Evolutionary conservation across 2,888 invertebrate species (phyloP).

Genomic region (Mycalesis mineus): DNA sequence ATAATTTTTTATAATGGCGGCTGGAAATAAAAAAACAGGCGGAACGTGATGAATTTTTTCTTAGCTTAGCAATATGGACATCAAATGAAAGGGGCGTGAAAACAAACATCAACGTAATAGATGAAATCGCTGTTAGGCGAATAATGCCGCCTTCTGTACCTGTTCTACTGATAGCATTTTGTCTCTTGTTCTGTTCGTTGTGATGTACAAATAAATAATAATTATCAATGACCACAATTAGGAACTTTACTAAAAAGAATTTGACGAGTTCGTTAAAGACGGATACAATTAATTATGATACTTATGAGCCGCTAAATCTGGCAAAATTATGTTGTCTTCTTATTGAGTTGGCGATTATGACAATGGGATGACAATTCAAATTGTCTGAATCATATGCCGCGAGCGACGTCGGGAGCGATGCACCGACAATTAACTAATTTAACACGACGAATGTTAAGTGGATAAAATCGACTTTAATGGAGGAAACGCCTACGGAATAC

Average conservation of each 20-base stretch:
- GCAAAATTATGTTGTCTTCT: not conserved
- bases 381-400: slow-evolving; percentile 33
- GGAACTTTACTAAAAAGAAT: not conserved
- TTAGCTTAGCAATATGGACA: too few species aligned
- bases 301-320: not conserved
- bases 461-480: slow-evolving; percentile 42
- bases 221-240: too few species aligned
- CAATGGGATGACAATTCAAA: slow-evolving; percentile 18
- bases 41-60: too few species aligned
- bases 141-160: too few species aligned
- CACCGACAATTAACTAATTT: slow-evolving; percentile 43
- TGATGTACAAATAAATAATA: too few species aligned
- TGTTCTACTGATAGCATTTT: too few species aligned
- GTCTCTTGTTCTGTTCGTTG: too few species aligned
- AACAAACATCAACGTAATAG: too few species aligned
- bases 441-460: slow-evolving; percentile 41
- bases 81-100: too few species aligned
- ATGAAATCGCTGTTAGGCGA: too few species aligned
- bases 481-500: slow-evolving; percentile 50
- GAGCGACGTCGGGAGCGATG: slow-evolving; percentile 29
- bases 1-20: too few species aligned
- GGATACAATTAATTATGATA: not conserved
- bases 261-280: not conserved
- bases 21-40: too few species aligned
- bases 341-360: not conserved